phyloP scores from a whole-genome alignment of 1,140 invertebrate genomes.

The Metopolophium dirhodum region DNA sequence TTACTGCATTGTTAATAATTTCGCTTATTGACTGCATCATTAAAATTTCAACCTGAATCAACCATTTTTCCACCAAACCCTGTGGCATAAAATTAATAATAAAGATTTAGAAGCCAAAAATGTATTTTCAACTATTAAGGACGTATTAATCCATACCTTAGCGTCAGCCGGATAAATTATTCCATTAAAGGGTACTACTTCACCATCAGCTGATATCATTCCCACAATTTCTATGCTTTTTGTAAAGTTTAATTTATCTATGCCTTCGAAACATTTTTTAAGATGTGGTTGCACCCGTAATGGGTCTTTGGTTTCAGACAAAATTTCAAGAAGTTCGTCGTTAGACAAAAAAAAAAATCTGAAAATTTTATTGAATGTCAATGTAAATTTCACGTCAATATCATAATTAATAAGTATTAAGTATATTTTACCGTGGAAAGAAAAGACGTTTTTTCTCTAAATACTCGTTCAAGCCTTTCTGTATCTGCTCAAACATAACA shows the following conservation, averaged over 20 bases:
- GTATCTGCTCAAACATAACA: conserved; percentile 82
- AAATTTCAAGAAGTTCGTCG: conserved; percentile 91
- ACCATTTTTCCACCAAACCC: conserved; percentile 95
- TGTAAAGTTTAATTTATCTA: conserved; percentile 76
- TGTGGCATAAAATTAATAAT: conserved; percentile 61
- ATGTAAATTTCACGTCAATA: not conserved
- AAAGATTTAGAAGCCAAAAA: not conserved
- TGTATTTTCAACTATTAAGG: not conserved
- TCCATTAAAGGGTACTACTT: conserved; percentile 79
- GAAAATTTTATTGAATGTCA: conserved; percentile 56
- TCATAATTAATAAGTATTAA: too few relatives aligned
- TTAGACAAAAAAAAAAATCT: conserved; percentile 98
- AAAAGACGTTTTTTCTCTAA: conserved; percentile 94
- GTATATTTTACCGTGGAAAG: conserved; percentile 78
- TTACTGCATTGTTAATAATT: conserved; percentile 74
- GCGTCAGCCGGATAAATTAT: conserved; percentile 87
- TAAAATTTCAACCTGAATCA: conserved; percentile 83
- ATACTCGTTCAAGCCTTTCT: conserved; percentile 95
- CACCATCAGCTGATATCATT: conserved; percentile 89
- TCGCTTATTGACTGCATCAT: conserved; percentile 86
- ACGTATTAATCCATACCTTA: conserved; percentile 68
- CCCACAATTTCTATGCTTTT: conserved; percentile 84
- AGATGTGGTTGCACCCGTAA: conserved; percentile 90
- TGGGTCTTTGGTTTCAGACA: conserved; percentile 94
- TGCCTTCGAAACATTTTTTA: conserved; percentile 96